Evolutionary conservation across 2,113 vertebrate genomes (phyloP).

Genomic region (Pristiophorus japonicus): DNA sequence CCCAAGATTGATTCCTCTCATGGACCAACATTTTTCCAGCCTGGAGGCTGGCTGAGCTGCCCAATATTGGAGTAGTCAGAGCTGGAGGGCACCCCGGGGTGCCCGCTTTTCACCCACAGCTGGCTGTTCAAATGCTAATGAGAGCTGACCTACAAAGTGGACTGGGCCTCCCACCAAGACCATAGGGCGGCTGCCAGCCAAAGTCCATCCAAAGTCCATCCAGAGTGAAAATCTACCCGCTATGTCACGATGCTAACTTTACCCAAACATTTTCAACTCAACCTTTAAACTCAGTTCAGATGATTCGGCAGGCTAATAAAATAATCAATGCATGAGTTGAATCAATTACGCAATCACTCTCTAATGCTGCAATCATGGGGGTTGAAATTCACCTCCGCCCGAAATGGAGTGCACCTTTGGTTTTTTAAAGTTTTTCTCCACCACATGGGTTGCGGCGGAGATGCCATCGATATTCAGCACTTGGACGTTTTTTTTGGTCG

Average conservation of each 20-base stretch:
- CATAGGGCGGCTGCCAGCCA: no score
- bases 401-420: no score
- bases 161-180: neutral
- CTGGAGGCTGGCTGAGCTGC: no score
- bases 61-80: no score
- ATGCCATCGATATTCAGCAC: no score
- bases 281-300: neutral
- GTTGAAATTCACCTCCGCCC: no score
- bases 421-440: no score
- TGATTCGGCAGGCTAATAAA: neutral
- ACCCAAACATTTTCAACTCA: neutral
- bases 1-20: no score
- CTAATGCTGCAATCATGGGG: neutral
- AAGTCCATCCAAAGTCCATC: neutral
- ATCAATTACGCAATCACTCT: neutral
- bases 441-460: no score
- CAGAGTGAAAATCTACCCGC: neutral
- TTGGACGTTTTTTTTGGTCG: no score
- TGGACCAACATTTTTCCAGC: neutral
- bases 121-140: neutral
- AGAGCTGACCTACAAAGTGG: neutral
- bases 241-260: neutral
- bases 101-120: neutral
- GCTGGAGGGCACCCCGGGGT: no score
- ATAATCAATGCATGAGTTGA: neutral